Base-by-base conservation (phyloP, 2,797 vertebrate species). In the Cheirogaleus major region DNA sequence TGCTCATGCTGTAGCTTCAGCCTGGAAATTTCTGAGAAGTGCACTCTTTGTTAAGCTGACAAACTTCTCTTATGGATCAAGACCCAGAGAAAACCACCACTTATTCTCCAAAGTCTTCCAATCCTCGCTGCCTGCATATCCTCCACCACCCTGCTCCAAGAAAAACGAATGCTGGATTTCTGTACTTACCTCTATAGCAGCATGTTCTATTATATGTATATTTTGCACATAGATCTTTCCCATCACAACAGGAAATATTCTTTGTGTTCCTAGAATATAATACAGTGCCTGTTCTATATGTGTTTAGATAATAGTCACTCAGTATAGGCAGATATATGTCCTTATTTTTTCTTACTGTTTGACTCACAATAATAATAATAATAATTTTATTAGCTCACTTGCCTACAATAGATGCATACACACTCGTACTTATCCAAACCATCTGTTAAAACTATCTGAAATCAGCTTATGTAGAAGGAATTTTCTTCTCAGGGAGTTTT, bases 401-500 rank as follows among this genome's bases (percentile, higher is more conserved):
- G 41, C 70, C 43, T 89, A 91, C 38, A 88, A 76, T 35, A 92
- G 13, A 76, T 63, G 9, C n/a, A n/a, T 78, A 52, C 1, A n/a
- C 13, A 61, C 12, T 84, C 84, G 30, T 88, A 69, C 32, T 73
- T 91, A 76, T 67, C 50, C 18, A 94, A 96, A 25, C 12, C 73
- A 9, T 48, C 32, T 84, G 10, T 83, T 95, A 75, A 96, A 96
- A 96, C 86, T 83, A 86, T 38, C 59, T 80, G 17, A 96, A 96
- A 94, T 81, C n/a, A 92, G 41, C 20, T 92, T 69, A 79, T 35
- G 1, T 30, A 76, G 65, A 73, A 95, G 27, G 45, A 89, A 83
- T 87, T 94, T 91, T 88, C 95, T 79, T 82, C 27, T 48, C 45
- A 67, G 75, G 45, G 10, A 82, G 41, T 65, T 94, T 89, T 79